Percentiles rank a stretch among this genome's conserved stretches.
Evolutionary conservation across 2,113 vertebrate species (phyloP).

Genomic region (Stomatorhinus ivindoensis): DNA sequence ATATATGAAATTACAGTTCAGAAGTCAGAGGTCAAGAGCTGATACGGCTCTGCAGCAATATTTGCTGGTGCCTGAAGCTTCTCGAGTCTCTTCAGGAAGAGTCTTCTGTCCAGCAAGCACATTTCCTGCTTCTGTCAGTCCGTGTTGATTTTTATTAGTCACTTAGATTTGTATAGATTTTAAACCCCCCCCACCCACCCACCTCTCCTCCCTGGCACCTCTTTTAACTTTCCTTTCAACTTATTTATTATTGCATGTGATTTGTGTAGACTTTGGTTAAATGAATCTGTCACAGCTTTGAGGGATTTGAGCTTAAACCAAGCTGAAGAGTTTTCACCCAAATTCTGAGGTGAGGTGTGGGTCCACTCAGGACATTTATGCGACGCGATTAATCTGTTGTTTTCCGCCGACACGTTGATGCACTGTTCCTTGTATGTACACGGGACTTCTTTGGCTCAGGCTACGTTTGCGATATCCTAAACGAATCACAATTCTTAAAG

Average conservation of each 20-base stretch:
- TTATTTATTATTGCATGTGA: conserved; percentile 21
- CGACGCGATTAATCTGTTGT: neutral
- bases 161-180: conserved; percentile 15
- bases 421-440: neutral
- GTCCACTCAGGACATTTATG: neutral
- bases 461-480: neutral
- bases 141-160: neutral
- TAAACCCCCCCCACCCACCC: neutral
- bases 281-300: neutral
- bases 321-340: neutral
- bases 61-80: conserved; percentile 50
- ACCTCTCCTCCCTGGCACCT: neutral
- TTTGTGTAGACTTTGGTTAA: neutral
- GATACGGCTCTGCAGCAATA: conserved; percentile 47
- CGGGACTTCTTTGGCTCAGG: neutral
- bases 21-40: conserved; percentile 36
- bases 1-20: neutral
- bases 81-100: conserved; percentile 19
- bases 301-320: neutral
- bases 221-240: conserved; percentile 3
- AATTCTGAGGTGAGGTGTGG: neutral
- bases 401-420: neutral
- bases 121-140: neutral
- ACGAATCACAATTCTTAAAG: neutral
- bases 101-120: neutral